Conservation (phyloP, 2,113 vertebrate genomes). For the Pan troglodytes region DNA sequence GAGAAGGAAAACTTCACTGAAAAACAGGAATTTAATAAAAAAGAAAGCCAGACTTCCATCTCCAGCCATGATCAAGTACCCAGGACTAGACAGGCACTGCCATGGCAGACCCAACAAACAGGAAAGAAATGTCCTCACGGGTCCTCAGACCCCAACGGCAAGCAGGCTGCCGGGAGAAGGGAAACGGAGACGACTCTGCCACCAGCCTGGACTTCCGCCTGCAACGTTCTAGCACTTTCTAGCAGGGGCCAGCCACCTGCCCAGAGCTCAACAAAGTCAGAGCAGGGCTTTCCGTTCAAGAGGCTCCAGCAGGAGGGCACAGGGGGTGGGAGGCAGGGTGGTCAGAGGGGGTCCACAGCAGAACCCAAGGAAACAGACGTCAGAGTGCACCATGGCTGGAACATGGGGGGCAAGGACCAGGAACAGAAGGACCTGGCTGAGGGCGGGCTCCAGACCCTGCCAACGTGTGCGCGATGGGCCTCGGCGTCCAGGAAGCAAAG, state of each 20-base stretch:
- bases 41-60: not conserved
- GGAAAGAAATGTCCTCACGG: not conserved
- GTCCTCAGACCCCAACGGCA: not conserved
- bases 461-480: not conserved
- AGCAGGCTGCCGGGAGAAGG: not conserved
- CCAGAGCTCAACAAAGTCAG: no score
- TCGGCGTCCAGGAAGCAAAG: not conserved
- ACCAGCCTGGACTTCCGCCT: not conserved
- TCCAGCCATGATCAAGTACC: not conserved
- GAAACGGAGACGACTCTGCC: not conserved
- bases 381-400: fast-evolving
- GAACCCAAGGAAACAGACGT: not conserved
- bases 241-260: no score
- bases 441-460: not conserved
- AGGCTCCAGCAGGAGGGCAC: no score
- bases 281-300: not conserved
- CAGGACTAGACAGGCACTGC: not conserved
- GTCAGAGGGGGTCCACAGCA: not conserved
- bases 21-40: not conserved
- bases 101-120: no score
- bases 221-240: not conserved
- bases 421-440: not conserved
- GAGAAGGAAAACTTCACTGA: not conserved
- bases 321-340: not conserved
- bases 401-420: not conserved